These are phyloP conservation scores for Aspidoscelis tigris DNA, from an alignment of 2,113 vertebrate species.

Conservation along the genomic window DNA sequence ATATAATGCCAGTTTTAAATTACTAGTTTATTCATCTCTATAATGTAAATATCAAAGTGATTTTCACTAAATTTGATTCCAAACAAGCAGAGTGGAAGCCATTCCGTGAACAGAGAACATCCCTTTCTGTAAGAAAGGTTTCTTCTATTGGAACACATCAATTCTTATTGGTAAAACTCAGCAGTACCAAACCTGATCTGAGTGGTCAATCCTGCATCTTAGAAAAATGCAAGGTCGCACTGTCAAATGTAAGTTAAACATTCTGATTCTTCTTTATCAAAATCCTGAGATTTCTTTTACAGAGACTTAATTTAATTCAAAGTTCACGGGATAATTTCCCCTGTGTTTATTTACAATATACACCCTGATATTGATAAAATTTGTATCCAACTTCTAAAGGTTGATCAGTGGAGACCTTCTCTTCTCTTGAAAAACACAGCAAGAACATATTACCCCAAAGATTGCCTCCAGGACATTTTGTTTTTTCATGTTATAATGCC, in stretches of 20 bases:
- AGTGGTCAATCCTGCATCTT: background rate
- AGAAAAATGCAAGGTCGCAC: background rate
- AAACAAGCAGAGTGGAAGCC: too few relatives aligned
- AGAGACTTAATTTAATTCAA: background rate
- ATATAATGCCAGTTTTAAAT: background rate
- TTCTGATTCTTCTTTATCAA: background rate
- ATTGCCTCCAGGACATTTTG: conserved; percentile 28
- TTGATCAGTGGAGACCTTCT: conserved; percentile 23
- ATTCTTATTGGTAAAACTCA: background rate
- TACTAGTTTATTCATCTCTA: background rate
- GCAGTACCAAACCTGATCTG: conserved; percentile 2
- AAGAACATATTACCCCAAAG: conserved; percentile 46
- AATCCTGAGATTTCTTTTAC: background rate
- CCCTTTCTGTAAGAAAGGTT: background rate
- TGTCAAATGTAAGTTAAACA: background rate
- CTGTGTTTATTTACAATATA: background rate
- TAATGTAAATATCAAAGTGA: background rate
- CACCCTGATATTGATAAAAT: background rate
- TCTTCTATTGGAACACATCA: background rate
- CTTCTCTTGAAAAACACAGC: conserved; percentile 52
- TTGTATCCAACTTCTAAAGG: conserved; percentile 38
- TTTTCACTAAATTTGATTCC: background rate
- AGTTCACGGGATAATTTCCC: background rate
- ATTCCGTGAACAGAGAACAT: background rate
- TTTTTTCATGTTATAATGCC: conserved; percentile 54